Evolutionary conservation across 2,888 invertebrate genomes (phyloP).

Genomic region (Anagyrus pseudococci): DNA sequence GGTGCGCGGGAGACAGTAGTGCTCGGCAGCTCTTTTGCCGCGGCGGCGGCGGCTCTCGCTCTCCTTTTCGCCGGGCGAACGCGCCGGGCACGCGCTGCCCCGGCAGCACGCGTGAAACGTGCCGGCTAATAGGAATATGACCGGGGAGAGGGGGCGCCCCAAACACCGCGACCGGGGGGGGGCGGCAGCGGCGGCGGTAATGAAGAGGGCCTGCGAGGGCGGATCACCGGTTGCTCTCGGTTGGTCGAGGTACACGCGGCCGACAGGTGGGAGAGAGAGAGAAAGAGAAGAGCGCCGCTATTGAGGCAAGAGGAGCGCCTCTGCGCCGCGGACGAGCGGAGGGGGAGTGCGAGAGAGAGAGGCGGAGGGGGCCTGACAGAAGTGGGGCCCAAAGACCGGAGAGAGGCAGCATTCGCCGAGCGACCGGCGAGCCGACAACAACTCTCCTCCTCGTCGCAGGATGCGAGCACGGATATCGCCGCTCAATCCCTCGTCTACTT

Average conservation of each 20-base stretch:
- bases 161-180: constrained; percentile 27
- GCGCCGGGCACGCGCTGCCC: constrained; percentile 32
- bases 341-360: not conserved
- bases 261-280: constrained; percentile 38
- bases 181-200: constrained; percentile 26
- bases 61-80: constrained; percentile 2
- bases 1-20: too few species aligned
- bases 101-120: constrained; percentile 13
- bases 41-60: too few species aligned
- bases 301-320: constrained; percentile 10
- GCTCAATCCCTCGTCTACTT: too few species aligned
- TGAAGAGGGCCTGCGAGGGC: constrained; percentile 51
- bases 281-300: constrained; percentile 1
- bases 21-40: too few species aligned
- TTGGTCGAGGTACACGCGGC: constrained; percentile 47
- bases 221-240: constrained; percentile 48
- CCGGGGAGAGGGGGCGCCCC: not conserved
- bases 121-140: not conserved
- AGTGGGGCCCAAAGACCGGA: too few species aligned
- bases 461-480: too few species aligned
- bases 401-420: constrained; percentile 26
- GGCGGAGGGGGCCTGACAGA: constrained; percentile 11
- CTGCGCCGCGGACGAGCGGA: not conserved
- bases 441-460: not conserved
- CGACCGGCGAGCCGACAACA: constrained; percentile 28